These are phyloP conservation scores for Helicoverpa zea DNA, from an alignment of 1,140 invertebrate species.

Conservation along the genomic window DNA sequence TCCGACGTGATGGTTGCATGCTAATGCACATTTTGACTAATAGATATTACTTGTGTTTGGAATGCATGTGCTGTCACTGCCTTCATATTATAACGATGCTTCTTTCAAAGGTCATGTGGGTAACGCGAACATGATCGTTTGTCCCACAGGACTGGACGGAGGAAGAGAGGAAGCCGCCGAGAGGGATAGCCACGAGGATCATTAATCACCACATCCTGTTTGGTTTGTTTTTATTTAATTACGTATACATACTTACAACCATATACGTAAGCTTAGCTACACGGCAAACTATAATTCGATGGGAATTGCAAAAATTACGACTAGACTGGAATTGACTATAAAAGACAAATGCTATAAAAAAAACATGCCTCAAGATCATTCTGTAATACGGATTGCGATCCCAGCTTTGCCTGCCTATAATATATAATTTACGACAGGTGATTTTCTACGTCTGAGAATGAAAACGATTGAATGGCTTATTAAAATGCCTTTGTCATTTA, in stretches of 20 bases:
- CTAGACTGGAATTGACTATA: too few species aligned
- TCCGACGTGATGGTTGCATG: conserved; percentile 48
- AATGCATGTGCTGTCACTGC: conserved; percentile 35
- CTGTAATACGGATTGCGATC: too few species aligned
- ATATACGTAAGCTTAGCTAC: not conserved
- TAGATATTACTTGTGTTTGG: conserved; percentile 5
- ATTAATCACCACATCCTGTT: conserved; percentile 87
- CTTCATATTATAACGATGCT: conserved; percentile 21
- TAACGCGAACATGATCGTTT: conserved; percentile 43
- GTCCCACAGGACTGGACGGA: conserved; percentile 82
- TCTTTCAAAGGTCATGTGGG: conserved; percentile 8
- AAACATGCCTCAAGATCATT: not conserved
- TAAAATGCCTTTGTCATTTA: too few species aligned
- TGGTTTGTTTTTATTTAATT: conserved; percentile 67
- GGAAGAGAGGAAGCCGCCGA: conserved; percentile 84
- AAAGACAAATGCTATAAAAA: too few species aligned
- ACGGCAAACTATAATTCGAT: not conserved
- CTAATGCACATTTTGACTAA: conserved; percentile 14
- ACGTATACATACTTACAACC: conserved; percentile 10
- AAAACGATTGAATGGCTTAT: too few species aligned
- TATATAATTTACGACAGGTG: too few species aligned
- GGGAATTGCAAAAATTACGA: not conserved
- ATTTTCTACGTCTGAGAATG: too few species aligned
- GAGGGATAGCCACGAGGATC: conserved; percentile 86
- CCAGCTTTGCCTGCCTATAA: too few species aligned